Base-by-base conservation (phyloP, 2,888 invertebrate species). In the Lasioglossum pauxillum region DNA sequence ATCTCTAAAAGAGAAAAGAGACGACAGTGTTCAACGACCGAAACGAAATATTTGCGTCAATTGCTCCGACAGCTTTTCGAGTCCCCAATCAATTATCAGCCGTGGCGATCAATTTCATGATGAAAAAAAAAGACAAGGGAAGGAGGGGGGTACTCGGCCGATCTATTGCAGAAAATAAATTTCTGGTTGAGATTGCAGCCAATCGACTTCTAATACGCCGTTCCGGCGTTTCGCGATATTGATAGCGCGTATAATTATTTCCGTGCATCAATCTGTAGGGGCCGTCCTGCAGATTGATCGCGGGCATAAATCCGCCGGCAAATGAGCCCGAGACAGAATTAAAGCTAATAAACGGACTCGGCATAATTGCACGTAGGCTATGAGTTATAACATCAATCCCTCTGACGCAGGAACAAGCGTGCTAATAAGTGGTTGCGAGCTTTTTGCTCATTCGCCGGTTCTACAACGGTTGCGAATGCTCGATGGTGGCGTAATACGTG, bases 381-480 rank as follows among this genome's bases (percentile, higher is more conserved):
- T 67, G 80, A 84, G 77, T 84, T 78, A 78, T 84, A 80, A 86
- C 84, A 78, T 80, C 85, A 53, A 84, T 86, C 80, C 85, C 67
- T 38, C 64, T 64, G 80, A 80, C 80, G 80, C 80, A 78, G 78
- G 76, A 81, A 78, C 86, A 73, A 84, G 73, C 81, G 84, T 84
- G 84, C 81, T 84, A 86, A 86, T 86, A 86, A 86, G 86, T 73
- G 81, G 75, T 80, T 75, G 74, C 80, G 64, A 80, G 67, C 84
- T 86, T 86, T 85, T 84, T 84, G 84, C 81, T 64, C 49, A 71
- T 41, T 41, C 41, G 44, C 60, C 60, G 78, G 72, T 67, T 53
- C 46, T 19, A 71, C 64, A 71, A 67, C 84, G 73, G 73, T 73
- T 69, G 67, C 78, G 64, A 81, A 73, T 84, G 73, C 84, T 72